phyloP scores from a whole-genome alignment of 2,113 vertebrate species.

The Malurus elegans region DNA sequence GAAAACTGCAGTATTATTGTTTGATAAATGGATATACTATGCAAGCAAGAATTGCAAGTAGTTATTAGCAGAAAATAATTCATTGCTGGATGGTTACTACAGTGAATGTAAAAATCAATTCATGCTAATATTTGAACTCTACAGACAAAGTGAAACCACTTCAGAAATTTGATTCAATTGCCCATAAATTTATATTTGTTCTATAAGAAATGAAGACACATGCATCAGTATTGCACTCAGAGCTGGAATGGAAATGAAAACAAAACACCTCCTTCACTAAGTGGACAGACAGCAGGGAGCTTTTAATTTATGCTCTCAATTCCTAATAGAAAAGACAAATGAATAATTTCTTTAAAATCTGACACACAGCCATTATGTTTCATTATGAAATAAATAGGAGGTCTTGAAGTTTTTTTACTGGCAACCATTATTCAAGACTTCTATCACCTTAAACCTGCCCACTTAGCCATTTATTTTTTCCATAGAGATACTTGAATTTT shows the following conservation, averaged over 20 bases:
- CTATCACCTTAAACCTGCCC: background rate
- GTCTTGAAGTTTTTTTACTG: background rate
- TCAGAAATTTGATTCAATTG: background rate
- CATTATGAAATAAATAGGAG: background rate
- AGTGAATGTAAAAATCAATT: background rate
- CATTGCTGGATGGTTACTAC: background rate
- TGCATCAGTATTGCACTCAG: background rate
- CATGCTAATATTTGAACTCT: background rate
- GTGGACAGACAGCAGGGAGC: background rate
- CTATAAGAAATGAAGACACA: background rate
- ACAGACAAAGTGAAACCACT: background rate
- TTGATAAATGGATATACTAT: background rate
- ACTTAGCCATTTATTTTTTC: background rate
- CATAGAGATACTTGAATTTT: background rate
- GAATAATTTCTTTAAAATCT: background rate
- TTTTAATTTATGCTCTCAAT: background rate
- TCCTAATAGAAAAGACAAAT: background rate
- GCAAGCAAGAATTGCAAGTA: background rate
- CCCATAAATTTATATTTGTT: background rate
- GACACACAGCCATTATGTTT: background rate
- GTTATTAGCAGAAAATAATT: background rate
- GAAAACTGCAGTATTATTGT: background rate
- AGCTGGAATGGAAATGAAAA: background rate
- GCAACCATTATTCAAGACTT: background rate
- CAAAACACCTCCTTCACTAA: background rate